Evolutionary conservation across 2,797 vertebrate species (phyloP).

Genomic region (Hippopotamyrus pictus): DNA sequence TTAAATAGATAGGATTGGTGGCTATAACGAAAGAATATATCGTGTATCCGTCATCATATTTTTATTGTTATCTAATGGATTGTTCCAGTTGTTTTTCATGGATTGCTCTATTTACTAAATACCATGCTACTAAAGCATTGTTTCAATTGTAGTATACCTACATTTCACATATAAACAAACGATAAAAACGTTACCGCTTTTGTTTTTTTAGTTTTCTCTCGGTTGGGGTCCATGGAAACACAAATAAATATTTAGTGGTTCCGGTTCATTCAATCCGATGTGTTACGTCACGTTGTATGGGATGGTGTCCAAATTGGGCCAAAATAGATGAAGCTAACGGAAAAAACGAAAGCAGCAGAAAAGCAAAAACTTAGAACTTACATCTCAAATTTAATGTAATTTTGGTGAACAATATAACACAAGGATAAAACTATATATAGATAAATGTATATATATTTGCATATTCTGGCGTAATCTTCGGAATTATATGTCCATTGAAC

Average conservation of each 20-base stretch:
- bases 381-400: neutral
- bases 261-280: neutral
- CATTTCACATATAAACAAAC: neutral
- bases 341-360: neutral
- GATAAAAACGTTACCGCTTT: neutral
- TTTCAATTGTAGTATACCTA: neutral
- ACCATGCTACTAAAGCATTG: neutral
- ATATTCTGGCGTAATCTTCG: neutral
- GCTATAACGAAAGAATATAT: neutral
- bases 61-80: neutral
- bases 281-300: neutral
- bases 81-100: neutral
- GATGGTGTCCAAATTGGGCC: neutral
- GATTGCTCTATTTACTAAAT: neutral
- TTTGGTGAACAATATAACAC: neutral
- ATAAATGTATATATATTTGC: neutral
- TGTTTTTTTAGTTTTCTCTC: neutral
- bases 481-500: neutral
- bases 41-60: neutral
- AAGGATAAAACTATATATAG: neutral
- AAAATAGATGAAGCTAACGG: neutral
- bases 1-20: neutral
- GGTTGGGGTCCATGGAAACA: neutral
- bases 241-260: neutral
- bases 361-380: neutral